phyloP scores from a whole-genome alignment of 2,888 invertebrate species.

The Maniola hyperantus region DNA sequence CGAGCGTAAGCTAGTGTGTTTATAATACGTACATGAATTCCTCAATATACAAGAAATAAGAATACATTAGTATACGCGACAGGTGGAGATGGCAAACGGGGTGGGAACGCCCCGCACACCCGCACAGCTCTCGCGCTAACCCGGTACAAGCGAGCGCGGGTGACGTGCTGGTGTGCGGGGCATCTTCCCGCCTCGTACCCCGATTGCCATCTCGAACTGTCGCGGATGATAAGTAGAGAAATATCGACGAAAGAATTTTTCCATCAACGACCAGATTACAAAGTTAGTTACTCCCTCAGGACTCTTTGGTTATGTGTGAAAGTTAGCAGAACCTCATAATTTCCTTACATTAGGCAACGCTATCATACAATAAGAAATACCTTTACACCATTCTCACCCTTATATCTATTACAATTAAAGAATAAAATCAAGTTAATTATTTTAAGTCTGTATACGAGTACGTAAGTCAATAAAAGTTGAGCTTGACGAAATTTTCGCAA shows the following conservation, averaged over 20 bases:
- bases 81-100: no score
- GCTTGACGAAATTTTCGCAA: no score
- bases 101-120: no score
- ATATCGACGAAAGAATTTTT: slow-evolving; percentile 20
- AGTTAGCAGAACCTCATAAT: slow-evolving; percentile 37
- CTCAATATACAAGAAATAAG: no score
- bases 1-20: no score
- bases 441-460: not conserved
- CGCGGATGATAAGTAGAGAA: slow-evolving; percentile 5
- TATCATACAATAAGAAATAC: slow-evolving; percentile 15
- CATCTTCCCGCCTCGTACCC: no score
- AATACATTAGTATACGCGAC: no score
- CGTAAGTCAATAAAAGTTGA: not conserved
- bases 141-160: no score
- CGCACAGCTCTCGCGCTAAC: no score
- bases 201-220: no score
- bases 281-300: slow-evolving; percentile 38
- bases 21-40: no score
- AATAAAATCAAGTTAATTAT: not conserved
- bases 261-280: slow-evolving; percentile 37
- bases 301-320: slow-evolving; percentile 37
- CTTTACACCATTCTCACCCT: not conserved
- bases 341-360: slow-evolving; percentile 32
- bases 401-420: not conserved
- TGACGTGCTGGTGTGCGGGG: no score